Evolutionary conservation across 2,888 invertebrate genomes (phyloP).

Genomic region (Amitus sp.): DNA sequence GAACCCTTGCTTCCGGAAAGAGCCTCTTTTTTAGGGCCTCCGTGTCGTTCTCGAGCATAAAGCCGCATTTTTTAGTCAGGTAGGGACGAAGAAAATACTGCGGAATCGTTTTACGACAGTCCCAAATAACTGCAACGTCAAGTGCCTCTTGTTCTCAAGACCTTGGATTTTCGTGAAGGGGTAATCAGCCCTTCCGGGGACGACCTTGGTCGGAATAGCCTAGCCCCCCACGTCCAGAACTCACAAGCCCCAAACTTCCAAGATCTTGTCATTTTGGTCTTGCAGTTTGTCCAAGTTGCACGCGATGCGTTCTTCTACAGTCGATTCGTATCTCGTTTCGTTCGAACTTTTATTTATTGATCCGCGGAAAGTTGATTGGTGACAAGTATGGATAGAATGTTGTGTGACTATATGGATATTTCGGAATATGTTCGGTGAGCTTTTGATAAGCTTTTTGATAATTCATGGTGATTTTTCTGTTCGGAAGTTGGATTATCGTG

Average conservation of each 20-base stretch:
- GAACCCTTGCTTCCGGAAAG: slow-evolving; percentile 57
- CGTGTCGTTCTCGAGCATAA: slow-evolving; percentile 43
- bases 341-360: too few relatives aligned
- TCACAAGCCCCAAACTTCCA: slow-evolving; percentile 33
- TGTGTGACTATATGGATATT: too few relatives aligned
- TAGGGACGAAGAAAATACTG: slow-evolving; percentile 44
- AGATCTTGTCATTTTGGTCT: slow-evolving; percentile 55
- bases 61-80: slow-evolving; percentile 42
- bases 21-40: slow-evolving; percentile 29
- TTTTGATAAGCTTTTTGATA: too few relatives aligned
- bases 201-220: slow-evolving; percentile 59
- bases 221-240: slow-evolving; percentile 27
- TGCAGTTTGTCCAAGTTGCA: slow-evolving; percentile 61
- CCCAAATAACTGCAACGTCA: too few relatives aligned
- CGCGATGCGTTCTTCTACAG: slow-evolving; percentile 24
- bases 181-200: slow-evolving; percentile 60
- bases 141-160: slow-evolving; percentile 41
- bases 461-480: too few relatives aligned
- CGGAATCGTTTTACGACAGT: slow-evolving; percentile 55
- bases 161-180: slow-evolving; percentile 64
- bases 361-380: too few relatives aligned
- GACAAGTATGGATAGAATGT: too few relatives aligned
- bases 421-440: too few relatives aligned
- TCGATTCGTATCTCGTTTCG: too few relatives aligned
- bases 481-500: too few relatives aligned